Conservation (phyloP, 2,888 invertebrate genomes). For the Amblyjoppa proteus region DNA sequence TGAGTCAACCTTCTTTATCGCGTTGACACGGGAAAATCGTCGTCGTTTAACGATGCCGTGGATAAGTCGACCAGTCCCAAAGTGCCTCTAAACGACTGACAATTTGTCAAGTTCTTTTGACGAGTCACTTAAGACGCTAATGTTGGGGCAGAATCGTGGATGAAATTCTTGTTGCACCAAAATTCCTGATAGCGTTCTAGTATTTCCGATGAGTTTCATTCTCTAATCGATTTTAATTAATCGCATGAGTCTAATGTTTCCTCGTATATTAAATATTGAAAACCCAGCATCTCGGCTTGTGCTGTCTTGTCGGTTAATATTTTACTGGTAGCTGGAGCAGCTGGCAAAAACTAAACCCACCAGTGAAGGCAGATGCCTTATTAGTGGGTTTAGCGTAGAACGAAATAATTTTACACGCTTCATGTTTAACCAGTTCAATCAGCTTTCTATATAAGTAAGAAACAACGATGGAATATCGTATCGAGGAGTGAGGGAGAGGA, state of each 20-base stretch:
- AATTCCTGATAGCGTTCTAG: neutral
- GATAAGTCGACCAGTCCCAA: slow-evolving; percentile 32
- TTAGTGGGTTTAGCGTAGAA: neutral
- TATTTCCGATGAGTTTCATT: neutral
- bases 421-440: slow-evolving; percentile 16
- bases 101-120: slow-evolving; percentile 18
- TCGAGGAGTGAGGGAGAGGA: slow-evolving; percentile 7
- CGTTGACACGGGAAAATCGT: slow-evolving; percentile 60
- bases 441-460: neutral
- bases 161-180: neutral
- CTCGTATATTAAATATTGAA: too few species aligned
- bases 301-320: neutral
- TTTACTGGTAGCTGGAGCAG: neutral
- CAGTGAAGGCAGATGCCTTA: neutral
- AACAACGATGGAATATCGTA: neutral
- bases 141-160: neutral
- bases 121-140: slow-evolving; percentile 25
- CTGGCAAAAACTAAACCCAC: neutral
- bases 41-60: slow-evolving; percentile 61
- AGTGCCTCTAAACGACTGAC: slow-evolving; percentile 52
- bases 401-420: neutral
- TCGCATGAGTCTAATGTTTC: too few species aligned
- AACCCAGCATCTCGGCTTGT: too few species aligned
- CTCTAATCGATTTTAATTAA: too few species aligned
- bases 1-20: slow-evolving; percentile 51